Conservation (phyloP, 2,888 invertebrate genomes). For the Tachina grossa region DNA sequence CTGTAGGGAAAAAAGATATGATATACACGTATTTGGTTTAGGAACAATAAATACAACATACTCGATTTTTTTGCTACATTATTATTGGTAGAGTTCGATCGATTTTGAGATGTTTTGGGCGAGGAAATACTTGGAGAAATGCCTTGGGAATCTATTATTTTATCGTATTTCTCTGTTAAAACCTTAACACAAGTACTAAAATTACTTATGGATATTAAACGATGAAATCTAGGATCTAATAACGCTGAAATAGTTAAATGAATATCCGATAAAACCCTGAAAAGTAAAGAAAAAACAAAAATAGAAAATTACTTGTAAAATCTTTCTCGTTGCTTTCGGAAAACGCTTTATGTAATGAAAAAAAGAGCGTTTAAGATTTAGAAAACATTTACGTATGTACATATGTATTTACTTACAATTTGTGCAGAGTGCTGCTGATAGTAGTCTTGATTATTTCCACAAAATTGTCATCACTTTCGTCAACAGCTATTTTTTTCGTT, state of each 20-base stretch:
- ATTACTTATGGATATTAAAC: constrained; percentile 78
- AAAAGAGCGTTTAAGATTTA: neutral
- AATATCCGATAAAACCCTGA: constrained; percentile 77
- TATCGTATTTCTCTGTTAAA: constrained; percentile 77
- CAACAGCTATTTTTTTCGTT: constrained; percentile 77
- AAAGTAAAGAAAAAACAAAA: constrained; percentile 13
- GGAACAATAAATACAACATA: constrained; percentile 34
- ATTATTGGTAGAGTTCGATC: constrained; percentile 51
- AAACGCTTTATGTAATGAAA: no score
- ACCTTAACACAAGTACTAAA: constrained; percentile 75
- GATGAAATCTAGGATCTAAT: constrained; percentile 81
- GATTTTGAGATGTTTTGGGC: constrained; percentile 48
- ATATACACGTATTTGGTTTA: neutral
- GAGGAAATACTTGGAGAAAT: constrained; percentile 48
- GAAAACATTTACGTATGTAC: neutral
- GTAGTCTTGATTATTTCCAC: constrained; percentile 77
- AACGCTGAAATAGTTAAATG: constrained; percentile 80
- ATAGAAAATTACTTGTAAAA: neutral
- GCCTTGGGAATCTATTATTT: constrained; percentile 72
- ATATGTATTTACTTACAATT: constrained; percentile 72
- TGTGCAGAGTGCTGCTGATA: constrained; percentile 77
- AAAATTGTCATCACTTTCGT: constrained; percentile 77
- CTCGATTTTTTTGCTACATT: constrained; percentile 69
- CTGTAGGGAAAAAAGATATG: constrained; percentile 69
- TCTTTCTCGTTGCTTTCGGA: constrained; percentile 19